Evolutionary conservation across 2,113 vertebrate genomes (phyloP).

Genomic region (Sylvicapra grimmia): DNA sequence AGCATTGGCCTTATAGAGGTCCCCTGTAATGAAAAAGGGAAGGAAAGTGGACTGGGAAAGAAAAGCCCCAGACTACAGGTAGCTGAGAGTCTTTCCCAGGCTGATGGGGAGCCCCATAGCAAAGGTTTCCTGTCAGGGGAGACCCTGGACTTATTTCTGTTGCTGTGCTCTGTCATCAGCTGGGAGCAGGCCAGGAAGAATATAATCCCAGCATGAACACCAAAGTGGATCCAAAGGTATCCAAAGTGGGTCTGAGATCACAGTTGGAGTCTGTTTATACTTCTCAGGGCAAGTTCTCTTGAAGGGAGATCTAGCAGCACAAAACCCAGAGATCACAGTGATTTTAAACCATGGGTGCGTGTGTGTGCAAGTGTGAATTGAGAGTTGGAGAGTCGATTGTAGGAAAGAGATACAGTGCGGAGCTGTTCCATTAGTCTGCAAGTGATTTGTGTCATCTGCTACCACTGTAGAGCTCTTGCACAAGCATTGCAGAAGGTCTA

Average conservation of each 20-base stretch:
- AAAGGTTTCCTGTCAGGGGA: not conserved
- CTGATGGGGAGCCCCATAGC: not conserved
- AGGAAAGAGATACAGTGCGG: not conserved
- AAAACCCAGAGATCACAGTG: not conserved
- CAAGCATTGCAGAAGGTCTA: not conserved
- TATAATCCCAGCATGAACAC: not conserved
- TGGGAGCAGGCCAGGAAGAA: not conserved
- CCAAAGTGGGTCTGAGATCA: not conserved
- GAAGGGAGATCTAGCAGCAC: not conserved
- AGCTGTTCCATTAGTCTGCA: not conserved
- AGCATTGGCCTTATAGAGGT: not conserved
- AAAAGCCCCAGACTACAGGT: not conserved
- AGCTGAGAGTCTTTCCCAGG: not conserved
- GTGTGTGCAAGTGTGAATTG: not conserved
- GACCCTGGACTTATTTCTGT: not conserved
- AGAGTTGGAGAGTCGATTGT: not conserved
- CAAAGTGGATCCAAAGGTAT: not conserved
- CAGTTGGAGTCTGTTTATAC: not conserved
- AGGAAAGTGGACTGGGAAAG: not conserved
- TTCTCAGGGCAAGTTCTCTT: not conserved
- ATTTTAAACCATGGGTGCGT: not conserved
- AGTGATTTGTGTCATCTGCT: not conserved
- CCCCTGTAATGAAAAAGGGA: not conserved
- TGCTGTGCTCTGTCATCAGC: not conserved
- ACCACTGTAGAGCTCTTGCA: not conserved